Evolutionary conservation across 2,888 invertebrate species (phyloP), one percentile per base, ranked within the genome.

Genomic region (Xestobium rufovillosum): DNA sequence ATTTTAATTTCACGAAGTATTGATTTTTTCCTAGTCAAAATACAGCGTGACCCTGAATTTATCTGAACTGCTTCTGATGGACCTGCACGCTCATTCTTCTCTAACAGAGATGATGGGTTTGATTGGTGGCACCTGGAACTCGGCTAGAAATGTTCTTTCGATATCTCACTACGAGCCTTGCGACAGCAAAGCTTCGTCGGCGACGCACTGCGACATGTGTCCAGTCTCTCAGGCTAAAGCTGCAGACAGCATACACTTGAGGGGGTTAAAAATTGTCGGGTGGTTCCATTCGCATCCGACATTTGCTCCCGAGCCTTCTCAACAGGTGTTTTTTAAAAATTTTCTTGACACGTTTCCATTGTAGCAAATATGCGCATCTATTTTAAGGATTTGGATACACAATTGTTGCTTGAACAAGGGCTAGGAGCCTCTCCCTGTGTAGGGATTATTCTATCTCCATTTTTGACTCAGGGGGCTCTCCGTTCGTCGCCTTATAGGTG

Each of bases 221-320:
- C 82, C 83, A 1, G 76, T 79, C 12, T 76, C 76, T 2, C 77
- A 83, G 56, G 72, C 78, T 3, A 61, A 60, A 42, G 80, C 81
- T 2, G 75, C 76, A 34, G 75, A 76, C 47, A 55, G 53, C 16
- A 70, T 84, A 14, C 63, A 65, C 3, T 42, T 53, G 8, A 57
- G 57, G 39, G 44, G 50, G 36, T 56, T 65, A 48, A 56, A 64
- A 12, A 72, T 79, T 36, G 69, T 78, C 38, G 83, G 80, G 14
- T 84, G 85, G 85, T 83, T 82, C 64, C 84, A 84, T 69, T 83
- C 83, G 15, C 84, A 84, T 68, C 83, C 84, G 2, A 65, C 68
- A 14, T 84, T 83, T 66, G 70, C 75, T 3, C 73, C 80, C 1
- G 71, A 77, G 54, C 85, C 85, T 1, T 83, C 83, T 0, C 67